These are phyloP conservation scores for Mobula birostris DNA, from an alignment of 2,113 vertebrate species.

Conservation along the genomic window DNA sequence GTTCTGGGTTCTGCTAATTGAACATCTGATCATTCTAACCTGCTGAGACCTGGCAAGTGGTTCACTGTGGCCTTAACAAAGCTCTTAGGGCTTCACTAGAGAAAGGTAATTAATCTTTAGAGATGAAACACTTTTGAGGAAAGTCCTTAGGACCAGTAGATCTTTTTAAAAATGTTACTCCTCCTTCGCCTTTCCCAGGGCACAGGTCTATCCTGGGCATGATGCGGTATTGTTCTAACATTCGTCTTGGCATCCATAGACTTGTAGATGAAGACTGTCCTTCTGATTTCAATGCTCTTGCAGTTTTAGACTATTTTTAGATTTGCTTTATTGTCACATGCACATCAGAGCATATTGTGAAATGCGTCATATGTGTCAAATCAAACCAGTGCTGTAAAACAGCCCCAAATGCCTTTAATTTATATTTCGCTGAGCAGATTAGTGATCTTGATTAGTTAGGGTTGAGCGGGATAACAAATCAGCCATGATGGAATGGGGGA, in stretches of 20 bases:
- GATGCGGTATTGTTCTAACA: neutral
- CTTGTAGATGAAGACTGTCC: neutral
- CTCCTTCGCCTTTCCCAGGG: neutral
- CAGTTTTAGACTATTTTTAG: neutral
- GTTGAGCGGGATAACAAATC: too few species aligned
- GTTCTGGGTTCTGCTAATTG: neutral
- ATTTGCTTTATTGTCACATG: too few species aligned
- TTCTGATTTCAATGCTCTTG: neutral
- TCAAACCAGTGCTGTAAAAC: too few species aligned
- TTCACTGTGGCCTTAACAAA: neutral
- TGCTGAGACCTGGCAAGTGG: neutral
- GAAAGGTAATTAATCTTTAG: slow-evolving; percentile 18
- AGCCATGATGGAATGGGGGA: too few species aligned
- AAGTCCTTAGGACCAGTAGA: neutral
- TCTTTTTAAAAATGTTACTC: slow-evolving; percentile 7
- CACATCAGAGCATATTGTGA: too few species aligned
- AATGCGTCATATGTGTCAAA: too few species aligned
- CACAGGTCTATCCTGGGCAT: neutral
- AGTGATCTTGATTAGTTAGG: too few species aligned
- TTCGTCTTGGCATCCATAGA: neutral
- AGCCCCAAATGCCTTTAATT: neutral
- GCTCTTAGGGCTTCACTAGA: neutral
- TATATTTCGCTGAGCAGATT: neutral
- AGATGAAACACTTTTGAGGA: neutral
- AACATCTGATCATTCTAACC: neutral